phyloP scores from a whole-genome alignment of 1,140 invertebrate species.

The Hypothenemus hampei region DNA sequence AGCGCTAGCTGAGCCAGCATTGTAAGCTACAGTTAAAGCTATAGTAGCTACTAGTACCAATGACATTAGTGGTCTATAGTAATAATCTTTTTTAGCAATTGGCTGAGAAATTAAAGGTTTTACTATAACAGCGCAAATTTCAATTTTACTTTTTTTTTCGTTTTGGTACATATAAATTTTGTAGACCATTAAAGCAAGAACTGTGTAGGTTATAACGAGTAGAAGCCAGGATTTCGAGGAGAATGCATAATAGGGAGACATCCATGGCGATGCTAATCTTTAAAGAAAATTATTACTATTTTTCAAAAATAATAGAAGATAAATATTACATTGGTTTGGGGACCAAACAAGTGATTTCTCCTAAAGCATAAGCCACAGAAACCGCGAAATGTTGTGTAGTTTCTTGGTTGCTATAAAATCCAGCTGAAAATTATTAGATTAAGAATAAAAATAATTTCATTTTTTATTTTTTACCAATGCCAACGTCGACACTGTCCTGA shows the following conservation, averaged over 20 bases:
- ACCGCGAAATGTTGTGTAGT: slow-evolving; percentile 52
- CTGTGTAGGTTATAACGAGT: background rate
- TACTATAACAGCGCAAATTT: background rate
- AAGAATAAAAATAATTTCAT: background rate
- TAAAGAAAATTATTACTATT: background rate
- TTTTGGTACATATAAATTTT: background rate
- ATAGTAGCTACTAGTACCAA: slow-evolving; percentile 34
- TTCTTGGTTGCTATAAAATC: slow-evolving; percentile 55
- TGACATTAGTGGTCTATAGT: background rate
- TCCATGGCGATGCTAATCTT: slow-evolving; percentile 1
- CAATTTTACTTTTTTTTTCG: background rate
- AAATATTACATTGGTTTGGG: slow-evolving; percentile 49
- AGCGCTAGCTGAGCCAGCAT: slow-evolving; percentile 51
- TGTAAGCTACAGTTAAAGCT: slow-evolving; percentile 48
- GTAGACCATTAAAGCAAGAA: background rate
- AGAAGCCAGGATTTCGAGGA: background rate
- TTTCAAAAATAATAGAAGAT: background rate
- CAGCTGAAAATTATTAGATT: slow-evolving; percentile 40
- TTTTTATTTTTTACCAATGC: slow-evolving; percentile 41
- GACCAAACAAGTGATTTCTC: slow-evolving; percentile 54
- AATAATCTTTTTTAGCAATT: background rate
- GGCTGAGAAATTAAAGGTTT: background rate
- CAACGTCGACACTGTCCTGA: slow-evolving; percentile 52
- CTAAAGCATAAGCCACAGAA: slow-evolving; percentile 49
- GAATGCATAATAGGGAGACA: background rate